phyloP scores from a whole-genome alignment of 2,888 invertebrate species.

The Steinernema carpocapsae region DNA sequence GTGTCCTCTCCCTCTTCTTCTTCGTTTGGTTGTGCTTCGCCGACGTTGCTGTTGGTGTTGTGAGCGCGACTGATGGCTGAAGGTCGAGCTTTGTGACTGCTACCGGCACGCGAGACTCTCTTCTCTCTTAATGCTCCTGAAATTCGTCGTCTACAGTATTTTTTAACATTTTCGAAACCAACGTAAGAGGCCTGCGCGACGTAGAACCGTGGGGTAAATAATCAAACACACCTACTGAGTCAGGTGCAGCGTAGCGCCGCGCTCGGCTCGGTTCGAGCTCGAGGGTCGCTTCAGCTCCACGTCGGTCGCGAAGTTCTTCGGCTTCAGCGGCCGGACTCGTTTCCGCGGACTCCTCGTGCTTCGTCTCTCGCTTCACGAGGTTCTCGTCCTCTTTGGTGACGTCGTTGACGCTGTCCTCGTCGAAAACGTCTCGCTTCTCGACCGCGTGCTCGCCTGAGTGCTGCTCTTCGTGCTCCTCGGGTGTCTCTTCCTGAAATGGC shows the following conservation, averaged over 20 bases:
- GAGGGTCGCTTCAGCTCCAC: not conserved
- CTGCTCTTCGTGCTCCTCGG: not conserved
- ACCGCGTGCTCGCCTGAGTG: not conserved
- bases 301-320: not conserved
- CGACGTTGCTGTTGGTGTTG: constrained; percentile 38
- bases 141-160: not conserved
- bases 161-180: too few species aligned
- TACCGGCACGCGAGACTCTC: constrained; percentile 40
- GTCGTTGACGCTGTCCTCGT: constrained; percentile 48
- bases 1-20: constrained; percentile 18
- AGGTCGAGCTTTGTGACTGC: constrained; percentile 43
- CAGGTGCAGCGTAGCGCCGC: constrained; percentile 24
- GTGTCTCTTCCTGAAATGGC: not conserved
- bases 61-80: constrained; percentile 38
- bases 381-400: constrained; percentile 26
- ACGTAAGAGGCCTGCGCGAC: not conserved
- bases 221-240: constrained; percentile 35
- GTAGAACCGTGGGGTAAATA: constrained; percentile 15
- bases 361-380: not conserved
- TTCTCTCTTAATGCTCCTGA: constrained; percentile 32
- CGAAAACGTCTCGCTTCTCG: constrained; percentile 35
- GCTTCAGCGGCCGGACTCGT: not conserved
- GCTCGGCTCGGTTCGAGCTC: not conserved
- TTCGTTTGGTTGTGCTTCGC: constrained; percentile 4
- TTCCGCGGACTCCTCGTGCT: not conserved